Conservation (phyloP, 2,113 vertebrate genomes). For the Chauna torquata region DNA sequence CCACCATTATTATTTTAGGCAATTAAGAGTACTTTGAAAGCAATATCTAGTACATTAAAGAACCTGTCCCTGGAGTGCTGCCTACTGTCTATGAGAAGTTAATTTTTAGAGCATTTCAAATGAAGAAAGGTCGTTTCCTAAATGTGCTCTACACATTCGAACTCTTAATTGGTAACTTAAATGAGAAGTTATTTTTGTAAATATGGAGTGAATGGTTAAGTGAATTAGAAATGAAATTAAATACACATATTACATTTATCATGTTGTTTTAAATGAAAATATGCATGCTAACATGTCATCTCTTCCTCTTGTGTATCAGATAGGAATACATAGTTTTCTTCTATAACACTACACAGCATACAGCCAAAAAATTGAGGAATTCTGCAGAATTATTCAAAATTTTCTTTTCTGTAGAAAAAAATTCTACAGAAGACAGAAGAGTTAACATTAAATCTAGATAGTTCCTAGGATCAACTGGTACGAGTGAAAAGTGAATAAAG, state of each 20-base stretch:
- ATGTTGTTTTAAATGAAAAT: neutral
- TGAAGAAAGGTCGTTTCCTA: conserved; percentile 72
- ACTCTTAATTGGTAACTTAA: conserved; percentile 61
- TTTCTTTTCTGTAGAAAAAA: too few species aligned
- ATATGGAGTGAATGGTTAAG: conserved; percentile 23
- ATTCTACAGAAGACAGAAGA: neutral
- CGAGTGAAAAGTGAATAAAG: neutral
- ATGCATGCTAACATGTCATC: neutral
- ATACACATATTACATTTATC: neutral
- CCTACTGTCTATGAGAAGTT: conserved; percentile 67
- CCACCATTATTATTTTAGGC: conserved; percentile 83
- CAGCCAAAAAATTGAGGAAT: neutral
- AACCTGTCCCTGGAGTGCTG: conserved; percentile 60
- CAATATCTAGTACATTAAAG: conserved; percentile 76
- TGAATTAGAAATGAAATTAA: conserved; percentile 61
- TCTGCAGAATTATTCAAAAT: too few species aligned
- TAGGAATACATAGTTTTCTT: neutral
- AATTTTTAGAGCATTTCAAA: conserved; percentile 71
- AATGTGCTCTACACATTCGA: conserved; percentile 11
- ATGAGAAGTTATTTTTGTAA: conserved; percentile 65
- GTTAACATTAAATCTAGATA: neutral
- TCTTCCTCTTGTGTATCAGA: neutral
- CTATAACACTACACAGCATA: neutral
- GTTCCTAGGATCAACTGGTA: neutral
- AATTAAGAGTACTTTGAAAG: conserved; percentile 82